phyloP scores from a whole-genome alignment of 2,797 vertebrate species.

The Crocodylus rhombifer region DNA sequence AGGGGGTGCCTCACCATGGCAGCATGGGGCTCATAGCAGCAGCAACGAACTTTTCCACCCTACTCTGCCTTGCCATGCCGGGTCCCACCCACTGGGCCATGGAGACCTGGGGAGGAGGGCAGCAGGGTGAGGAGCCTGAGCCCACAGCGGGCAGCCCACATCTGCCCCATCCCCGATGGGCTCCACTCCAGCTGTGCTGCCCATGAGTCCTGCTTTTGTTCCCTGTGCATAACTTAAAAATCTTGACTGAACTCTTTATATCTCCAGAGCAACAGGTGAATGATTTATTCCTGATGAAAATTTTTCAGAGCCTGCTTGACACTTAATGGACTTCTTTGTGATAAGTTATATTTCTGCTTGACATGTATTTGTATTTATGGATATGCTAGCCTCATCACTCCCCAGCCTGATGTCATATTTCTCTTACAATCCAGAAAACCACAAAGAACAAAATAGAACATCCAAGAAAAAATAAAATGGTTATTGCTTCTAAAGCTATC shows the following conservation, averaged over 20 bases:
- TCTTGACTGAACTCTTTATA: background rate
- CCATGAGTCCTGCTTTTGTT: no score
- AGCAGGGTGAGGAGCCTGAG: no score
- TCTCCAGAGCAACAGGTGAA: slow-evolving; percentile 3
- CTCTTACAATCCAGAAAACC: background rate
- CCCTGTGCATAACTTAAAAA: background rate
- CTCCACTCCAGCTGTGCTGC: no score
- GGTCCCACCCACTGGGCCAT: no score
- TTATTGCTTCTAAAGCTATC: background rate
- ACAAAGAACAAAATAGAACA: fast-evolving
- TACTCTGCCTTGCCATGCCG: no score
- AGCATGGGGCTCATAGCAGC: no score
- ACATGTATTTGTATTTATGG: background rate
- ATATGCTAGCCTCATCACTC: background rate
- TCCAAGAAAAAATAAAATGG: background rate
- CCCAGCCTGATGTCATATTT: background rate
- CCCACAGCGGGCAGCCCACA: no score
- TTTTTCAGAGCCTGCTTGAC: slow-evolving; percentile 10
- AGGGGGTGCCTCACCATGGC: no score
- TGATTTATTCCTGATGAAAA: background rate
- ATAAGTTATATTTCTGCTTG: background rate
- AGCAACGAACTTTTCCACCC: no score
- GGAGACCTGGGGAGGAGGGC: no score
- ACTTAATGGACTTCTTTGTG: slow-evolving; percentile 1
- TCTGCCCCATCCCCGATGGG: no score